Evolutionary conservation across 2,797 vertebrate species (phyloP).

Genomic region (Microtus californicus): DNA sequence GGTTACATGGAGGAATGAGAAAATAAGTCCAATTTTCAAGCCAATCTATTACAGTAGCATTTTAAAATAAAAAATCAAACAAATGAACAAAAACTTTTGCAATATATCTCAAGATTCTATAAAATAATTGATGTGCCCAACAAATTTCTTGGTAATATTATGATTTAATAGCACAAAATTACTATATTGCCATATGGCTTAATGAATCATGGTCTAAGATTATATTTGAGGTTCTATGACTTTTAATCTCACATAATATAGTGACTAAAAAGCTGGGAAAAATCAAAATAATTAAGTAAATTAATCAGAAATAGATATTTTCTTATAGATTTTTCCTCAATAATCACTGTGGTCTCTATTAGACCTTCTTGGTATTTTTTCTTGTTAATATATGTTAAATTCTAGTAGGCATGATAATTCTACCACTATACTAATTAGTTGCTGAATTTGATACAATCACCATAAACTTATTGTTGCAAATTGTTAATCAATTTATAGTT

Average conservation of each 20-base stretch:
- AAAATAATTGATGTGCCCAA: slow-evolving; percentile 12
- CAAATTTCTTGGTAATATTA: not conserved
- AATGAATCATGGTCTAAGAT: slow-evolving; percentile 31
- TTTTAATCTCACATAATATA: not conserved
- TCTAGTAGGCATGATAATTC: not conserved
- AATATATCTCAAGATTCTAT: slow-evolving; percentile 10
- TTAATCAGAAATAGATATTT: slow-evolving; percentile 31
- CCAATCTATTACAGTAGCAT: not conserved
- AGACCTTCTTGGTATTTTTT: not conserved
- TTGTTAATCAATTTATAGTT: not conserved
- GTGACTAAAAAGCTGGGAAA: slow-evolving; percentile 8
- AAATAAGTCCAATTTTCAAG: slow-evolving; percentile 5
- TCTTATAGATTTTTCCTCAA: not conserved
- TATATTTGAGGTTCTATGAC: not conserved
- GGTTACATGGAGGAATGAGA: not conserved
- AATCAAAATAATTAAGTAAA: slow-evolving; percentile 44
- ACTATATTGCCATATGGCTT: not conserved
- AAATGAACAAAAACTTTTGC: not conserved
- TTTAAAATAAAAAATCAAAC: not conserved
- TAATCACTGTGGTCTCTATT: not conserved
- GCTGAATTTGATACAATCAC: not conserved
- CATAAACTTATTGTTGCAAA: not conserved
- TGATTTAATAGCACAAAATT: not conserved
- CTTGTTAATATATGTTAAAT: not conserved
- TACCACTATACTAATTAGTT: not conserved